Conservation (phyloP, 2,113 vertebrate genomes). For the Diadophis punctatus region DNA sequence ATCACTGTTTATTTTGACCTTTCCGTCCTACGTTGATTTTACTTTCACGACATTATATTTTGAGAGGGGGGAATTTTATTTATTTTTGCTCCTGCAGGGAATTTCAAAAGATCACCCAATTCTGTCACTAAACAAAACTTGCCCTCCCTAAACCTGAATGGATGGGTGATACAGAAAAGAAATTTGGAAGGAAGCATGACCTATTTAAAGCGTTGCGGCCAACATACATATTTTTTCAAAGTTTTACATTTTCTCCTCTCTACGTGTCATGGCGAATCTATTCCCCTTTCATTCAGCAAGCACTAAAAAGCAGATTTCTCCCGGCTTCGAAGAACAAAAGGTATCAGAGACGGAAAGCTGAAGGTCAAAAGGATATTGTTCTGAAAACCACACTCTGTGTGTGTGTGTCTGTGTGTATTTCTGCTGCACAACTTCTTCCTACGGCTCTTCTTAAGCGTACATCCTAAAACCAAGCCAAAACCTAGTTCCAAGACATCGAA, state of each 20-base stretch:
- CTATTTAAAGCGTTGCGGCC: neutral
- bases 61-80: too few species aligned
- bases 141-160: neutral
- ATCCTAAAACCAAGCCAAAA: constrained; percentile 1
- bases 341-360: neutral
- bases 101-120: neutral
- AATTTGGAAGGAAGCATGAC: neutral
- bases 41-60: neutral
- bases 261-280: too few species aligned
- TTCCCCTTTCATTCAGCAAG: neutral
- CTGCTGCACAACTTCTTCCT: neutral
- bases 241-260: neutral
- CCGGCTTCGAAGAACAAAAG: neutral
- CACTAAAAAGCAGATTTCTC: neutral
- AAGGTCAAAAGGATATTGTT: neutral
- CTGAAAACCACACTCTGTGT: too few species aligned
- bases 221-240: neutral
- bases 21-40: neutral
- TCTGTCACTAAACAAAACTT: neutral
- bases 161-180: neutral
- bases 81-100: neutral
- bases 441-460: constrained; percentile 26
- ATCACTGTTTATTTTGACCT: neutral
- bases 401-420: neutral
- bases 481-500: constrained; percentile 50